Conservation (phyloP, 2,113 vertebrate species). For the Macquaria ambigua region DNA sequence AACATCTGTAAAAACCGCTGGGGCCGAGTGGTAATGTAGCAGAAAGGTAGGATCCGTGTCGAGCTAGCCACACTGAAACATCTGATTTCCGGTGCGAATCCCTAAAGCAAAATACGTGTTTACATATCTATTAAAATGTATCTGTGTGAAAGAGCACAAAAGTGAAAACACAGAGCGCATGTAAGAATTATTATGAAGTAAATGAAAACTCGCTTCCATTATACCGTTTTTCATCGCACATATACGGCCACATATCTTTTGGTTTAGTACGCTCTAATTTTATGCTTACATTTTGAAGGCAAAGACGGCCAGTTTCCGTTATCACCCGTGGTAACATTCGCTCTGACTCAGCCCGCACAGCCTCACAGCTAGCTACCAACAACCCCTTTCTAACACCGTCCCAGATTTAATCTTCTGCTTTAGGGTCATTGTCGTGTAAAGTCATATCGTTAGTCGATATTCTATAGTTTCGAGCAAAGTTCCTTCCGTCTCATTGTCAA, state of each 20-base stretch:
- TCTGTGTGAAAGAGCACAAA: fast-evolving
- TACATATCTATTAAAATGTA: fast-evolving
- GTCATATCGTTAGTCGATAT: fast-evolving
- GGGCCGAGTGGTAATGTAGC: constrained; percentile 51
- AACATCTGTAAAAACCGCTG: constrained; percentile 76
- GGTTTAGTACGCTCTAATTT: fast-evolving
- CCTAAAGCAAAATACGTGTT: background rate
- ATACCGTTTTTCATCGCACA: background rate
- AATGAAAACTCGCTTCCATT: fast-evolving
- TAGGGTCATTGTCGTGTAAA: background rate
- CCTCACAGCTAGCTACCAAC: constrained; percentile 19
- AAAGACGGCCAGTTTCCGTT: constrained; percentile 5
- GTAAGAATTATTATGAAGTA: fast-evolving
- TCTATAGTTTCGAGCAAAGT: background rate
- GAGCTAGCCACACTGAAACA: background rate
- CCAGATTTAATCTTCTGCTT: background rate
- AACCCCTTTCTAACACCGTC: background rate
- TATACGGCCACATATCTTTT: fast-evolving
- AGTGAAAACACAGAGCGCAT: fast-evolving
- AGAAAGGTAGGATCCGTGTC: constrained; percentile 13
- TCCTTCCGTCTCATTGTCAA: background rate
- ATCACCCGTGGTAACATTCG: background rate
- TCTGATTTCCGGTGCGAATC: background rate
- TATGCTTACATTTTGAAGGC: constrained; percentile 48
- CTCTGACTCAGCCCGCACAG: background rate